Evolutionary conservation across 2,113 vertebrate genomes (phyloP), one percentile per base, ranked within the genome.

Genomic region (Rhinolophus sinicus): DNA sequence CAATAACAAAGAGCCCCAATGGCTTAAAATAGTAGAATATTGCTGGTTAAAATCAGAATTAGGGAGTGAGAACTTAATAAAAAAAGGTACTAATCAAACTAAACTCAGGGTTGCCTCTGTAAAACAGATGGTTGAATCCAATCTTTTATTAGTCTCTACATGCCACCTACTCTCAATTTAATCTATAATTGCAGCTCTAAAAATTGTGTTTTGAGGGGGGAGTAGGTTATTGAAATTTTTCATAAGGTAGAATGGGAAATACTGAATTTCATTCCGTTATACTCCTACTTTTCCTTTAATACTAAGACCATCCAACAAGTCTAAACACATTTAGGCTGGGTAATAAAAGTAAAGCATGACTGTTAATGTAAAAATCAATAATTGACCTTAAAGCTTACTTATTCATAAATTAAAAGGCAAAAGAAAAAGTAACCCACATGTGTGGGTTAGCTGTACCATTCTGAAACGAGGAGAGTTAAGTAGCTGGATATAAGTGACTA

Each of bases 41-140:
- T 96, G 18, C 78, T 93, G 28, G 35, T 88, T 95, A 93, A 92
- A 94, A 83, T 69, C 50, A 89, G 44, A 97, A 93, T 13, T 83
- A 44, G 77, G 44, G 47, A 95, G 8, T 2, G 3, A 90, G 52
- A 94, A 64, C 7, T 86, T 89, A 40, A 90, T 47, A 47, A 62
- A 8, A 56, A 75, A 90, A 85, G 11, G 10, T 38, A 73, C 5
- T 47, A 44, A 91, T 44, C 93, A 80, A 80, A 77, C 22, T 70
- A 91, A 72, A 28, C 65, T 94, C 11, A 30, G 30, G 47, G 21
- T 50, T 87, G 47, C 6, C 58, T 85, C 54, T 33, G 38, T 87
- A 80, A 91, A 88, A 92, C 28, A 94, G 54, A 81, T 77, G 65
- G 21, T 60, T 82, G 40, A 93, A 80, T 65, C 26, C 9, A 65